These are phyloP conservation scores for Globodera rostochiensis DNA, from an alignment of 1,140 invertebrate genomes.

Conservation along the genomic window DNA sequence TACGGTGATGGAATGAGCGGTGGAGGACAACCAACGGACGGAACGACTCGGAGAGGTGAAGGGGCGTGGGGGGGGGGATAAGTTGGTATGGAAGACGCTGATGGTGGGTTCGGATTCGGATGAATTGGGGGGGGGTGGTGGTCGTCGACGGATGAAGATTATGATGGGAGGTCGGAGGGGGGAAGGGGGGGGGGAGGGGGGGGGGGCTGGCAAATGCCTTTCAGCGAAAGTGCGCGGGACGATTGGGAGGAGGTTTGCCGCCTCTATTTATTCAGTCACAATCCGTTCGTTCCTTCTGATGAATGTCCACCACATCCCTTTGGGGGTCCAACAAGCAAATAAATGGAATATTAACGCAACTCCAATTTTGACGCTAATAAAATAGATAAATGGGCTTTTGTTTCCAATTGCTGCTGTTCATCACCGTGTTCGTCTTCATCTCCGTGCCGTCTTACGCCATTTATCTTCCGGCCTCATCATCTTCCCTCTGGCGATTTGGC, in stretches of 20 bases:
- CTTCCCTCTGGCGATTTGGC: constrained; percentile 5
- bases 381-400: not conserved
- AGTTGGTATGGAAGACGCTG: not conserved
- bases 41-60: too few relatives aligned
- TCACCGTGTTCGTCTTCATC: not conserved
- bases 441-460: not conserved
- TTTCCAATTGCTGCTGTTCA: not conserved
- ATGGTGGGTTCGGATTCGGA: not conserved
- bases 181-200: not conserved
- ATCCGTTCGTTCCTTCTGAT: not conserved
- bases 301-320: not conserved
- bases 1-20: not conserved
- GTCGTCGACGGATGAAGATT: not conserved
- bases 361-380: not conserved
- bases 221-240: not conserved
- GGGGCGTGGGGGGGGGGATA: not conserved
- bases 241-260: not conserved
- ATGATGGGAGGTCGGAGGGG: not conserved
- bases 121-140: not conserved
- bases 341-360: too few relatives aligned
- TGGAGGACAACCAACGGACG: not conserved
- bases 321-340: not conserved
- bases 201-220: constrained; percentile 5
- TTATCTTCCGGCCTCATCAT: not conserved
- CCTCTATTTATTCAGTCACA: not conserved